phyloP scores from a whole-genome alignment of 2,797 vertebrate genomes.

The Hemibagrus guttatus region DNA sequence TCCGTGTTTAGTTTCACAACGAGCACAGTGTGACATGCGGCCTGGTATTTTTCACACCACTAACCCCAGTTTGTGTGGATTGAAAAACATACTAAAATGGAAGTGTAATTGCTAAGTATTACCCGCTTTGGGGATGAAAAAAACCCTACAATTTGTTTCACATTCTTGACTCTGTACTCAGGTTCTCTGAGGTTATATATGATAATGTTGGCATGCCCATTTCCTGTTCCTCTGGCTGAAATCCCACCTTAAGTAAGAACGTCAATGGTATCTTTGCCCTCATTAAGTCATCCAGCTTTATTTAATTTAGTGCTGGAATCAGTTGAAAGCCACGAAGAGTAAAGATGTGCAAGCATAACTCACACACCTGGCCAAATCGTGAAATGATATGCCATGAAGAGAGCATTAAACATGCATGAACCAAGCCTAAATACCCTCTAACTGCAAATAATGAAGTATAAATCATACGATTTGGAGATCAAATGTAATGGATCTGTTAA shows the following conservation, averaged over 20 bases:
- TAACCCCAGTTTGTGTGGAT: background rate
- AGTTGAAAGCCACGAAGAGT: background rate
- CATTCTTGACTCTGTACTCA: background rate
- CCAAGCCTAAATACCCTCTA: conserved; percentile 1
- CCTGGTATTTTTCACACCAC: background rate
- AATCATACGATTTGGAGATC: conserved; percentile 11
- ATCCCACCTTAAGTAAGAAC: background rate
- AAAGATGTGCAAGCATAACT: conserved; percentile 20
- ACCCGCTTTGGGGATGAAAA: background rate
- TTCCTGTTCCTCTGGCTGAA: conserved; percentile 2
- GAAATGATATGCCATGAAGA: conserved; percentile 15
- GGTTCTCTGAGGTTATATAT: background rate
- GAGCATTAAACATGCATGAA: conserved; percentile 19
- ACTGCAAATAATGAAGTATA: conserved; percentile 23
- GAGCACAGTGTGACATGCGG: background rate
- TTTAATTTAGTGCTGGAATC: conserved; percentile 12
- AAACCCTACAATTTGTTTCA: background rate
- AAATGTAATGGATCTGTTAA: conserved; percentile 6
- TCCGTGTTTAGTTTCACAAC: background rate
- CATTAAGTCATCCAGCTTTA: conserved; percentile 15
- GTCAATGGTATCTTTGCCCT: conserved; percentile 7
- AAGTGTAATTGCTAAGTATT: background rate
- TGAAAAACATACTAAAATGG: background rate
- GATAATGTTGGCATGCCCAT: background rate
- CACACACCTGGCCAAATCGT: conserved; percentile 17